phyloP scores from a whole-genome alignment of 2,888 invertebrate species.

The Morpho achilles region DNA sequence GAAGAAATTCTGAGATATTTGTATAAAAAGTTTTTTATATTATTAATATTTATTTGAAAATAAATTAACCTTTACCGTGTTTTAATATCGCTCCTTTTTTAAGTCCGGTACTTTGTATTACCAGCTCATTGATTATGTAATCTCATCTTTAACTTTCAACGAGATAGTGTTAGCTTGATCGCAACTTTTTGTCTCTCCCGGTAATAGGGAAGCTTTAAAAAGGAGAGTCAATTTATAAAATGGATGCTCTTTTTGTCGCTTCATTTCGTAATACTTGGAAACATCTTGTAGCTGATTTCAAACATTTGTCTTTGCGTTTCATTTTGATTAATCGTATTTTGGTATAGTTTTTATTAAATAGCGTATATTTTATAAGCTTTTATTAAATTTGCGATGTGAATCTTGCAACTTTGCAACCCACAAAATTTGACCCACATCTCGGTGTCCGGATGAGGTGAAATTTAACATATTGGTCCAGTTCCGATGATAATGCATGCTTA shows the following conservation, averaged over 20 bases:
- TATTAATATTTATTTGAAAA: too few relatives aligned
- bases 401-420: too few relatives aligned
- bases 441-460: too few relatives aligned
- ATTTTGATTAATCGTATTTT: not conserved
- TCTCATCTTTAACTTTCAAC: constrained; percentile 12
- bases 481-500: too few relatives aligned
- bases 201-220: constrained; percentile 10
- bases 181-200: constrained; percentile 13
- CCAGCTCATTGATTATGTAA: constrained; percentile 15
- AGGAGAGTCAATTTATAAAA: constrained; percentile 11
- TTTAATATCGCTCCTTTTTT: not conserved
- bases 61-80: too few relatives aligned
- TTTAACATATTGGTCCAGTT: too few relatives aligned
- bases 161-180: constrained; percentile 8
- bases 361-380: too few relatives aligned
- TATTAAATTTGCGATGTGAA: too few relatives aligned
- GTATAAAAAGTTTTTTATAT: too few relatives aligned
- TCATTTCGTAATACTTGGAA: constrained; percentile 6
- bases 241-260: constrained; percentile 8
- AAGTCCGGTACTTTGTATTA: constrained; percentile 3
- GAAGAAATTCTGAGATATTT: too few relatives aligned
- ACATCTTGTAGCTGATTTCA: constrained; percentile 4
- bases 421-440: too few relatives aligned
- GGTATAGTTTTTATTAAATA: too few relatives aligned
- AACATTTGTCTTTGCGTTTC: constrained; percentile 1